Evolutionary conservation across 2,888 invertebrate species (phyloP), one percentile per base, ranked within the genome.

Genomic region (Lampropteryx suffumata): DNA sequence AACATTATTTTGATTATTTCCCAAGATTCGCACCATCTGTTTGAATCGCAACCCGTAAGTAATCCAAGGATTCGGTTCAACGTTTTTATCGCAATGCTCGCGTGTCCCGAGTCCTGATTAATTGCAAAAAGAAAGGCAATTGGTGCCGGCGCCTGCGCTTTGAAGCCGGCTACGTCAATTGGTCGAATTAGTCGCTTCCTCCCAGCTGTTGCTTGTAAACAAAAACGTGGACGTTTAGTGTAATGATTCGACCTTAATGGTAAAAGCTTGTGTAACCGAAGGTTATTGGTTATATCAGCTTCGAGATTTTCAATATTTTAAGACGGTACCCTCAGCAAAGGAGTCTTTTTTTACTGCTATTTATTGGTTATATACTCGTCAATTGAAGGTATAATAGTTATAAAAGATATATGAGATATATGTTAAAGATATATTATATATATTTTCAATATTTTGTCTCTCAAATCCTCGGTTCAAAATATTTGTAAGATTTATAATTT

Each of bases 121-220:
- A 41, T 30, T 32, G 34, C 50, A 55, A 60, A 56, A 75, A 68
- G 69, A 72, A 71, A 71, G 68, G 62, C 64, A 71, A 71, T 65
- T 67, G 64, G 44, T 44, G 26, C 53, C 36, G 44, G 48, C 39
- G 41, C 28, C 40, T 44, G 53, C 43, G 39, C 69, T 68, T 75
- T 71, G 69, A 69, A 55, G 58, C 73, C 70, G 24, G 10, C 35
- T 72, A 53, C 57, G 61, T 65, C 71, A 77, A 77, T 76, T 76
- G 73, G 55, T 28, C 39, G 56, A 69, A 71, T 73, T 74, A 66
- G 60, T 28, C 34, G 61, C 67, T 71, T 76, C 77, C 75, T 64
- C 46, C 56, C 32, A 28, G 36, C 67, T 65, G 59, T 62, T 67
- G 64, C 52, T 51, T 44, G 51, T 56, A 57, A 59, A 59, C 56